Evolutionary conservation across 2,113 vertebrate genomes (phyloP).

Genomic region (Mustela lutreola): DNA sequence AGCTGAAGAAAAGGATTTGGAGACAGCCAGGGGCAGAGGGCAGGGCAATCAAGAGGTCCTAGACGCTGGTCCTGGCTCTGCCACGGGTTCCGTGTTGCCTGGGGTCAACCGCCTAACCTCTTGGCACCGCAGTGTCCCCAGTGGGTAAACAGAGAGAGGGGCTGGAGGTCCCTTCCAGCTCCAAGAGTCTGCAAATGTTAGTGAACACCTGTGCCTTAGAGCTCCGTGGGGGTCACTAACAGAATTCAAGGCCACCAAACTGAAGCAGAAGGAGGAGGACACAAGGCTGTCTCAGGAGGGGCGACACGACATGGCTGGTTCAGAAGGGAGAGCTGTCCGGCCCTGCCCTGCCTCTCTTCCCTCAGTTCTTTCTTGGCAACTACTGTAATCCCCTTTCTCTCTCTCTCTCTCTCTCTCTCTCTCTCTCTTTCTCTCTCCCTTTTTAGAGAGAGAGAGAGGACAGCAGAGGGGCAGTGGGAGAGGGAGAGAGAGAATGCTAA

Average conservation of each 20-base stretch:
- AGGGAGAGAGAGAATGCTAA: background rate
- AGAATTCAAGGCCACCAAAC: background rate
- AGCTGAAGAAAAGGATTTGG: constrained; percentile 23
- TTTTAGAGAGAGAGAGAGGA: too few relatives aligned
- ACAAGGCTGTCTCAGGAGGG: background rate
- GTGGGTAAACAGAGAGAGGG: background rate
- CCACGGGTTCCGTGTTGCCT: background rate
- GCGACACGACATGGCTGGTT: background rate
- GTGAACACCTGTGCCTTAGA: background rate
- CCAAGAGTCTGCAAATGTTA: background rate
- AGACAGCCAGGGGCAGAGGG: background rate
- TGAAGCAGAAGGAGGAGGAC: background rate
- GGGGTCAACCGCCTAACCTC: background rate
- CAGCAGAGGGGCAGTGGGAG: background rate
- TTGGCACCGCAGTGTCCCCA: accelerated
- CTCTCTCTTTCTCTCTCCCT: background rate
- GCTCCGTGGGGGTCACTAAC: background rate
- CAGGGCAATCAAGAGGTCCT: background rate
- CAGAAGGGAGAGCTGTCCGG: background rate
- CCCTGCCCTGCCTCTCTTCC: background rate
- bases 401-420: too few relatives aligned
- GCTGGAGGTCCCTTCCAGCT: background rate
- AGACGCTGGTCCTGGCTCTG: background rate
- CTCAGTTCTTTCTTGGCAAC: background rate
- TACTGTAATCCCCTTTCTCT: background rate